A percentile compares a stretch with the other conserved stretches of the same genome.
Conservation (phyloP, 1,140 invertebrate species). For the Diabrotica undecimpunctata region DNA sequence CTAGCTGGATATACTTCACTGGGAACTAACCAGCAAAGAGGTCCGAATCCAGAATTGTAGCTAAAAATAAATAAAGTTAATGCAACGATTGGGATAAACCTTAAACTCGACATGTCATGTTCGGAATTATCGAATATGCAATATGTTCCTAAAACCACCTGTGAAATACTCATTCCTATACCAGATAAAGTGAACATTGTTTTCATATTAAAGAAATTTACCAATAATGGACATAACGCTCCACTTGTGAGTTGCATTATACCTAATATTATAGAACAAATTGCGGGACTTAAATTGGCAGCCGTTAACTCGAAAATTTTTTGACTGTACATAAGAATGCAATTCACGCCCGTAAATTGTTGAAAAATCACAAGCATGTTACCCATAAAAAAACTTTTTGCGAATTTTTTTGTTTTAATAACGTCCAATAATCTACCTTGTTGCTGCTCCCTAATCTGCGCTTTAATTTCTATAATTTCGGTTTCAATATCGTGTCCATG, state of each 20-base stretch:
- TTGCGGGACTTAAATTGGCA: slow-evolving; percentile 52
- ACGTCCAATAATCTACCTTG: slow-evolving; percentile 54
- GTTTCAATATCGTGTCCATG: slow-evolving; percentile 44
- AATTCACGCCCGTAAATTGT: slow-evolving; percentile 77
- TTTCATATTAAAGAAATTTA: slow-evolving; percentile 69
- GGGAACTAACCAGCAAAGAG: slow-evolving; percentile 79
- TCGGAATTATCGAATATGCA: slow-evolving; percentile 30
- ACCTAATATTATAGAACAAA: slow-evolving; percentile 77
- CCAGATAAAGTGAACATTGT: slow-evolving; percentile 67
- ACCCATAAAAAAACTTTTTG: slow-evolving; percentile 65
- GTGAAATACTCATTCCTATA: slow-evolving; percentile 53
- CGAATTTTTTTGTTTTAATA: slow-evolving; percentile 52
- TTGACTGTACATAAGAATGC: slow-evolving; percentile 76
- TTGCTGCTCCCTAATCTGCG: slow-evolving; percentile 24
- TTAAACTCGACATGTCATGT: slow-evolving; percentile 19
- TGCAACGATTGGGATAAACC: slow-evolving; percentile 31
- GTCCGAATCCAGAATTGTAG: slow-evolving; percentile 62
- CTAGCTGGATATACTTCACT: slow-evolving; percentile 75
- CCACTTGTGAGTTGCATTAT: slow-evolving; percentile 66
- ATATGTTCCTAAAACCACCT: slow-evolving; percentile 37
- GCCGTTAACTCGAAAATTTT: slow-evolving; percentile 65
- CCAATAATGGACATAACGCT: slow-evolving; percentile 64
- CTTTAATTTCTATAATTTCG: slow-evolving; percentile 32
- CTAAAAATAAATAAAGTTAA: slow-evolving; percentile 35
- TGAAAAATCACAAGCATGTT: slow-evolving; percentile 68